A percentile compares a stretch with the other conserved stretches of the same genome.
Evolutionary conservation across 2,113 vertebrate genomes (phyloP).

Genomic region (Typhlomys cinereus): DNA sequence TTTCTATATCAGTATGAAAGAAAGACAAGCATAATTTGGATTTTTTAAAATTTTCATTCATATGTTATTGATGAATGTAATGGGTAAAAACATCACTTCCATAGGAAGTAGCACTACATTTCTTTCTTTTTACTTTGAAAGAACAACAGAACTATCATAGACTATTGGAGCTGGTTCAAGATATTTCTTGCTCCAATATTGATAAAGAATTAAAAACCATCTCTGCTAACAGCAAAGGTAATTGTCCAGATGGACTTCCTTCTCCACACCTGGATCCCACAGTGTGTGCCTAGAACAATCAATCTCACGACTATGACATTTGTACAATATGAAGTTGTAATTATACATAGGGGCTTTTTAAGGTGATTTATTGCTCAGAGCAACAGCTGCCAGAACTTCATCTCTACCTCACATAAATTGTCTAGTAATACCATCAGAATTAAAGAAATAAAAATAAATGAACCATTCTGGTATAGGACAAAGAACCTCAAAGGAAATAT

Average conservation of each 20-base stretch:
- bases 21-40: neutral
- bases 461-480: constrained; percentile 57
- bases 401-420: constrained; percentile 65
- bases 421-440: constrained; percentile 72
- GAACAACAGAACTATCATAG: constrained; percentile 19
- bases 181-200: constrained; percentile 59
- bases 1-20: neutral
- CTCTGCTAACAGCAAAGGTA: constrained; percentile 47
- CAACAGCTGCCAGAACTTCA: constrained; percentile 72
- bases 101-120: neutral
- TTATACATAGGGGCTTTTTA: constrained; percentile 61
- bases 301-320: constrained; percentile 56
- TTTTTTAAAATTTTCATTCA: neutral
- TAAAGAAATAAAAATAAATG: constrained; percentile 71
- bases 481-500: constrained; percentile 37
- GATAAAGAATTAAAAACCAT: constrained; percentile 16
- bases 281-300: constrained; percentile 49
- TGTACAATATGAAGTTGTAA: constrained; percentile 70
- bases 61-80: neutral
- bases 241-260: constrained; percentile 65
- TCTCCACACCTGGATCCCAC: constrained; percentile 60
- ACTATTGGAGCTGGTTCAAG: constrained; percentile 35
- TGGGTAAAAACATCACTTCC: neutral
- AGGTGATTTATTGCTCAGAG: constrained; percentile 63
- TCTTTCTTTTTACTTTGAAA: constrained; percentile 30